These are phyloP conservation scores for Carlito syrichta DNA, from an alignment of 2,113 vertebrate species.

Conservation along the genomic window DNA sequence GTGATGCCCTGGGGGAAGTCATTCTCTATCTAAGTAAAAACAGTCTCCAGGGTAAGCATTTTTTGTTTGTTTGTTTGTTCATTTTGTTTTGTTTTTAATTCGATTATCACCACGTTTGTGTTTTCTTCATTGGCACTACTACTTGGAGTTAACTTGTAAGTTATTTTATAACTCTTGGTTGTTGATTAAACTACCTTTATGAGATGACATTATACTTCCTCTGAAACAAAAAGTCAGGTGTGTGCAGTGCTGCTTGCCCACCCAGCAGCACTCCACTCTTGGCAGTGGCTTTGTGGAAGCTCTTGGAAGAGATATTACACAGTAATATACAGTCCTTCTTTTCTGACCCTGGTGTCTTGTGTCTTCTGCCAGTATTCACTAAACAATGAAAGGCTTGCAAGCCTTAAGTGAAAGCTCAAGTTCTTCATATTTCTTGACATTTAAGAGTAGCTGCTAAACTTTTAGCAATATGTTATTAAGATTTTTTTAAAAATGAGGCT, in stretches of 20 bases:
- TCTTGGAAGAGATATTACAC: background rate
- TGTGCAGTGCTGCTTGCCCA: no score
- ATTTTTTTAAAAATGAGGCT: no score
- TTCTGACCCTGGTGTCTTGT: background rate
- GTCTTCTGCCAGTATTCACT: background rate
- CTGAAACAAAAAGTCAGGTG: background rate
- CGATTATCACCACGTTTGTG: background rate
- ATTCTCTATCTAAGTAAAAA: background rate
- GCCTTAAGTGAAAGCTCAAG: background rate
- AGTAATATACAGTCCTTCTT: background rate
- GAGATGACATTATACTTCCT: background rate
- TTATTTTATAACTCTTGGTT: background rate
- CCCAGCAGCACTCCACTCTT: background rate
- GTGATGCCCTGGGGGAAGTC: rapidly evolving
- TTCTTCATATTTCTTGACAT: background rate
- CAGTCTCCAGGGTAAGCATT: background rate
- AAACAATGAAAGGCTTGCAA: background rate
- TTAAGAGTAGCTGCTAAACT: background rate
- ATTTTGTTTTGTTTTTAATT: no score
- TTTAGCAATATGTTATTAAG: background rate
- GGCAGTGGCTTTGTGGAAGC: background rate
- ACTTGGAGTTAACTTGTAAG: background rate
- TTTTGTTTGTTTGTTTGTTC: no score
- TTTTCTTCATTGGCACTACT: background rate
- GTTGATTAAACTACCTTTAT: background rate